Percentiles rank a stretch among this genome's conserved stretches.
Conservation (phyloP, 2,888 invertebrate species). For the Stenurella melanura region DNA sequence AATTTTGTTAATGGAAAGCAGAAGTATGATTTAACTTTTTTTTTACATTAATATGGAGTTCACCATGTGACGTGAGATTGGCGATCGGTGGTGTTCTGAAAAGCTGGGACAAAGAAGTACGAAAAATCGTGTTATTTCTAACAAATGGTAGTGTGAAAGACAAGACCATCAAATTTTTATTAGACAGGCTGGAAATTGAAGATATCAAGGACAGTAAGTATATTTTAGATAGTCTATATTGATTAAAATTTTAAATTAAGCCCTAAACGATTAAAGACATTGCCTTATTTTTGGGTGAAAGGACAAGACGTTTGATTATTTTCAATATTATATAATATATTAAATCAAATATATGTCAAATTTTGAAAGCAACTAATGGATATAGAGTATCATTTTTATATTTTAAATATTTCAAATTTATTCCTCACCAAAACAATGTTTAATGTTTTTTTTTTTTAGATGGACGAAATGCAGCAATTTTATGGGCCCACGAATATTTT, state of each 20-base stretch:
- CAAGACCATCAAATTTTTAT: neutral
- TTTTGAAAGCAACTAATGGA: too few species aligned
- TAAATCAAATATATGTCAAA: too few species aligned
- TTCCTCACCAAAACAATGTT: too few species aligned
- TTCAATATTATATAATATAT: too few species aligned
- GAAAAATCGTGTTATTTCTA: slow-evolving; percentile 22
- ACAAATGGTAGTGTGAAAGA: slow-evolving; percentile 7
- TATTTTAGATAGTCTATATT: neutral
- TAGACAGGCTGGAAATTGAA: slow-evolving; percentile 15
- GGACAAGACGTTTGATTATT: too few species aligned
- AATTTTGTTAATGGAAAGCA: too few species aligned
- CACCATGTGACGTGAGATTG: neutral
- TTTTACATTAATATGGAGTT: neutral
- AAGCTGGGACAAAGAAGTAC: neutral
- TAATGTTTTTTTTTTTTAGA: too few species aligned
- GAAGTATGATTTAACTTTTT: too few species aligned
- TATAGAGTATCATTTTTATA: neutral
- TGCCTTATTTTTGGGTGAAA: too few species aligned
- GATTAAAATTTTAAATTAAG: too few species aligned
- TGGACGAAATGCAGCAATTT: slow-evolving; percentile 16
- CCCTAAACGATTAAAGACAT: too few species aligned
- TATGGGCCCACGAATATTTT: slow-evolving; percentile 48
- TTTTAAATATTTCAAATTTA: too few species aligned
- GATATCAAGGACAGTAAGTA: neutral
- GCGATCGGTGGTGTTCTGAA: neutral